A percentile compares a stretch with the other conserved stretches of the same genome.
Conservation (phyloP, 2,113 vertebrate genomes). For the Esox niger region DNA sequence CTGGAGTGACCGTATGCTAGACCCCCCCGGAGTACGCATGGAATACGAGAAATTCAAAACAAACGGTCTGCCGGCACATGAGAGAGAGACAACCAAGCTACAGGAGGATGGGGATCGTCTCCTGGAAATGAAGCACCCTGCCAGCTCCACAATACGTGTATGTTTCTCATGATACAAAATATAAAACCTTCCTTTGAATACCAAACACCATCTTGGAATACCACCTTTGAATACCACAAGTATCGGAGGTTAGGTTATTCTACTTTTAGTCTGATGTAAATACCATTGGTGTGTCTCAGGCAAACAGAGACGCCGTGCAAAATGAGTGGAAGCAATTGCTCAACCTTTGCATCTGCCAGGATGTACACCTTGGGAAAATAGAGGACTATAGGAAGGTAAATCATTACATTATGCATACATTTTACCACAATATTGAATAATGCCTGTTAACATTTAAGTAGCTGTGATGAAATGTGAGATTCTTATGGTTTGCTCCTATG, state of each 20-base stretch:
- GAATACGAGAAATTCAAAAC: conserved; percentile 91
- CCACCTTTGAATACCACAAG: neutral
- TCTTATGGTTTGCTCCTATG: neutral
- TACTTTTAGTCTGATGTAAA: neutral
- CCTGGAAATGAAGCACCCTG: conserved; percentile 79
- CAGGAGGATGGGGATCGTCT: conserved; percentile 80
- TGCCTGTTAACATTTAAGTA: conserved; percentile 19
- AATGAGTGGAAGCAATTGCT: conserved; percentile 89
- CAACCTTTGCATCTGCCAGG: conserved; percentile 91
- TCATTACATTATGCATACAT: neutral
- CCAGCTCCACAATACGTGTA: conserved; percentile 78
- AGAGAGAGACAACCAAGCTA: conserved; percentile 80
- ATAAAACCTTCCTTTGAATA: neutral
- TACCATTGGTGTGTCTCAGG: conserved; percentile 61
- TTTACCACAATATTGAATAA: conserved; percentile 28
- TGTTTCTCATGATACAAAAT: neutral
- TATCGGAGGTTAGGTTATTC: neutral
- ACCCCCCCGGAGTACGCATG: conserved; percentile 69
- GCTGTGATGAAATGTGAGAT: neutral
- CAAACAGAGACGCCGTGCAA: conserved; percentile 80
- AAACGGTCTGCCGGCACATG: conserved; percentile 79
- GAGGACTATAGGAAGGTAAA: conserved; percentile 85
- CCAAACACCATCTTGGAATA: no score
- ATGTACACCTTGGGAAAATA: conserved; percentile 83
- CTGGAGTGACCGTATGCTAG: conserved; percentile 89